Evolutionary conservation across 2,888 invertebrate genomes (phyloP), one percentile per base, ranked within the genome.

Genomic region (Phorcus lineatus): DNA sequence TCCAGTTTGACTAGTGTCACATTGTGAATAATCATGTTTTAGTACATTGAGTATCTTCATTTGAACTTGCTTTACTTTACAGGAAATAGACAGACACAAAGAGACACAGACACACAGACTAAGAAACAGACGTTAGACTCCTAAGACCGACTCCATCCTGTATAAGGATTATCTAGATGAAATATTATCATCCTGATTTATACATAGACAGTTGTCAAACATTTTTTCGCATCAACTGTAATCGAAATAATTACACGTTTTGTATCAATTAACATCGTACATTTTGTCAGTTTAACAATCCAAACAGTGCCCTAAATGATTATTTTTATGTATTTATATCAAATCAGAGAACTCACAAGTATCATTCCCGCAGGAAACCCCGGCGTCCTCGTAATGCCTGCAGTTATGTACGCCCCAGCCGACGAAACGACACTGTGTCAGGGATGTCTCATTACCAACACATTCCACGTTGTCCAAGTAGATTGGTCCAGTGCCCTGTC

Each of bases 381-480:
- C 88, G 2, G 88, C 88, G 81, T 89, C 89, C 77, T 88, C 88
- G 11, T 86, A 85, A 81, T 89, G 89, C 77, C 87, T 84, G 83
- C 89, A 89, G 77, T 88, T 88, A 54, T 88, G 87, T 9, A 87
- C 85, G 54, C 86, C 85, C 74, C 85, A 86, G 28, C 88, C 88
- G 75, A 86, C 84, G 77, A 86, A 85, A 36, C 80, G 82, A 80
- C 89, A 89, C 22, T 88, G 85, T 24, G 85, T 80, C 9, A 89
- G 75, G 24, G 78, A 66, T 2, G 82, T 77, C 75, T 89, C 88
- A 19, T 84, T 84, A 6, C 88, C 89, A 16, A 24, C 31, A 82
- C 89, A 89, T 17, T 86, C 70, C 7, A 89, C 78, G 79, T 88
- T 88, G 77, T 88, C 89, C 77, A 88, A 47, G 86, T 90, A 92